phyloP scores from a whole-genome alignment of 2,797 vertebrate species.

The Sparidentex hasta region DNA sequence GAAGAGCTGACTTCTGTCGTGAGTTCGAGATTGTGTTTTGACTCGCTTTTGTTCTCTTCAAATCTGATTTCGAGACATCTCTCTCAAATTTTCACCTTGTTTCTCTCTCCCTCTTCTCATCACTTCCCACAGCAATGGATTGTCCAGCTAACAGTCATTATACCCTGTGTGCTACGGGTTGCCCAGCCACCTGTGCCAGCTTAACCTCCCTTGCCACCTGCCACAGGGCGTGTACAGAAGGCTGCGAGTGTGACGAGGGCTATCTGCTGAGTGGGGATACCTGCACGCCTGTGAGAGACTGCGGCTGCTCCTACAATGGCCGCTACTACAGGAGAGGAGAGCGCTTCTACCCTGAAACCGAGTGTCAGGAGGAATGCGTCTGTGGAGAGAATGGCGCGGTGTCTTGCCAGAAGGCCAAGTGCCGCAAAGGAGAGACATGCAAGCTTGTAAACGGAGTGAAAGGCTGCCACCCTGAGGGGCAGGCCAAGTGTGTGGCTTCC shows the following conservation, averaged over 20 bases:
- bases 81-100: background rate
- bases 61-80: slow-evolving; percentile 4
- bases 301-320: slow-evolving; percentile 85
- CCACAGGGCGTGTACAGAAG: slow-evolving; percentile 74
- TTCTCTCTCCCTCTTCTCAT: background rate
- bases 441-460: slow-evolving; percentile 74
- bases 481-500: slow-evolving; percentile 82
- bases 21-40: slow-evolving; percentile 66
- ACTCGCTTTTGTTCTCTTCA: background rate
- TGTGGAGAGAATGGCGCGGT: slow-evolving; percentile 78
- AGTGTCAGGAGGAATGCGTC: slow-evolving; percentile 73
- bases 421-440: slow-evolving; percentile 77
- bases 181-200: slow-evolving; percentile 82
- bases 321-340: slow-evolving; percentile 76
- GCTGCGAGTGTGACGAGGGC: slow-evolving; percentile 87
- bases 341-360: slow-evolving; percentile 65
- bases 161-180: slow-evolving; percentile 75
- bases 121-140: slow-evolving; percentile 70
- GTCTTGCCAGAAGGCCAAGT: slow-evolving; percentile 69
- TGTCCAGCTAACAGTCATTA: slow-evolving; percentile 89
- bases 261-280: slow-evolving; percentile 80
- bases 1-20: slow-evolving; percentile 87
- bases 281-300: slow-evolving; percentile 84
- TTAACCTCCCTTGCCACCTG: slow-evolving; percentile 70
- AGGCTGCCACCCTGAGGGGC: slow-evolving; percentile 76